These are phyloP conservation scores for Aspidapion aeneum DNA, from an alignment of 2,888 invertebrate genomes.

Conservation along the genomic window DNA sequence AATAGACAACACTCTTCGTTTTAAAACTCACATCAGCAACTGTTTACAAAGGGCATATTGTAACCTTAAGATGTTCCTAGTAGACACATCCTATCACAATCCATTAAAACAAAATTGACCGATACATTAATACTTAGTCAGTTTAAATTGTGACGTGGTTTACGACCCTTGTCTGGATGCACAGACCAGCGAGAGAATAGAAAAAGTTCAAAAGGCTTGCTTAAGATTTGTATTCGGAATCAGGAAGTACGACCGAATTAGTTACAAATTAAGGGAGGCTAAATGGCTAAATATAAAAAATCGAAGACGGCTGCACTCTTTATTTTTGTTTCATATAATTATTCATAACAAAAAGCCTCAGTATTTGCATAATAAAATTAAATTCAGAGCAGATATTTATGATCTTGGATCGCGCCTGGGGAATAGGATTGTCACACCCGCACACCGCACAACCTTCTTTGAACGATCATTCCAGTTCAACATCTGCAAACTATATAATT, in stretches of 20 bases:
- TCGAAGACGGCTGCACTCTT: background rate
- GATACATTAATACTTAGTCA: background rate
- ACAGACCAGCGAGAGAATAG: background rate
- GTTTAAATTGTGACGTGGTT: constrained; percentile 1
- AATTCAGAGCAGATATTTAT: background rate
- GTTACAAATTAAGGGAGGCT: background rate
- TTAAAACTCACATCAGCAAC: too few species aligned
- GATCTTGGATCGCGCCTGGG: background rate
- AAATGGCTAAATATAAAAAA: background rate
- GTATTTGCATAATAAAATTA: background rate
- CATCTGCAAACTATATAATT: background rate
- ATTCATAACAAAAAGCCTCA: background rate
- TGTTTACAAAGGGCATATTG: too few species aligned
- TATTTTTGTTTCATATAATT: background rate
- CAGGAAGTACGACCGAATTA: background rate
- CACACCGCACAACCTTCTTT: background rate
- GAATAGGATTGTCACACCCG: background rate
- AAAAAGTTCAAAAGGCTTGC: background rate
- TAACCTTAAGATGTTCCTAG: too few species aligned
- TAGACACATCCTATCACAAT: background rate
- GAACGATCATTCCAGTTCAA: background rate
- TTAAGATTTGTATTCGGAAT: constrained; percentile 2
- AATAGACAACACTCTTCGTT: too few species aligned
- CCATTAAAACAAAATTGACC: background rate
- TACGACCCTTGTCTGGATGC: constrained; percentile 1